Percentiles rank a stretch among this genome's conserved stretches.
Evolutionary conservation across 2,113 vertebrate species (phyloP).

Genomic region (Emberiza fucata): DNA sequence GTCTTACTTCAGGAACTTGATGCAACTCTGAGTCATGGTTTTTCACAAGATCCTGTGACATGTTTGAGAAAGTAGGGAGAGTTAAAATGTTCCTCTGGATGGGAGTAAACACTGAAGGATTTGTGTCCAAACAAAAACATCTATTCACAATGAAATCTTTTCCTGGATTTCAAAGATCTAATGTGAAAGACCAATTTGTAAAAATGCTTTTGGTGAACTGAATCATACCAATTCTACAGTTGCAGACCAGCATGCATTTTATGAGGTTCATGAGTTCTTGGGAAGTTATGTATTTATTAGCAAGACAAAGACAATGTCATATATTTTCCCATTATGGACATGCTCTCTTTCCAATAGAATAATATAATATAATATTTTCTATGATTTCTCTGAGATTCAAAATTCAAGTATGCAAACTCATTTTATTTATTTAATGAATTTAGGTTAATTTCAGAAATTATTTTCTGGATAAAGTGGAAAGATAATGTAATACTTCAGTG

Average conservation of each 20-base stretch:
- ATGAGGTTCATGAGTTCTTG: background rate
- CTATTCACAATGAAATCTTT: background rate
- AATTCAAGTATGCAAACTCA: background rate
- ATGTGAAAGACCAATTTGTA: background rate
- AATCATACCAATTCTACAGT: background rate
- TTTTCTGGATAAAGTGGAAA: background rate
- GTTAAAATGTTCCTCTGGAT: background rate
- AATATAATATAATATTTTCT: background rate
- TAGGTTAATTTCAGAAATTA: background rate
- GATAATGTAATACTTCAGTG: fast-evolving
- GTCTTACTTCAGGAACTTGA: background rate
- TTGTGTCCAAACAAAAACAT: background rate
- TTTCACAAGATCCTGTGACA: background rate
- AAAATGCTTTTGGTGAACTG: background rate
- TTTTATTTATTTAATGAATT: background rate
- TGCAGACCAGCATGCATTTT: background rate
- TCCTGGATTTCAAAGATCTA: background rate
- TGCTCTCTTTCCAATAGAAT: background rate
- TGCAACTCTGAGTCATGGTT: fast-evolving
- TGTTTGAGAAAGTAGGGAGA: background rate
- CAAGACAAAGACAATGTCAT: background rate
- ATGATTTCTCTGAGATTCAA: background rate
- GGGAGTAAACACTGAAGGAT: background rate
- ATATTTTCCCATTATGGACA: fast-evolving
- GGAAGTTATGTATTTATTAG: background rate